Percentiles rank a stretch among this genome's conserved stretches.
Evolutionary conservation across 35 echinoderm and acorn worm genomes (phyloP).

Genomic region (Apostichopus japonicus): DNA sequence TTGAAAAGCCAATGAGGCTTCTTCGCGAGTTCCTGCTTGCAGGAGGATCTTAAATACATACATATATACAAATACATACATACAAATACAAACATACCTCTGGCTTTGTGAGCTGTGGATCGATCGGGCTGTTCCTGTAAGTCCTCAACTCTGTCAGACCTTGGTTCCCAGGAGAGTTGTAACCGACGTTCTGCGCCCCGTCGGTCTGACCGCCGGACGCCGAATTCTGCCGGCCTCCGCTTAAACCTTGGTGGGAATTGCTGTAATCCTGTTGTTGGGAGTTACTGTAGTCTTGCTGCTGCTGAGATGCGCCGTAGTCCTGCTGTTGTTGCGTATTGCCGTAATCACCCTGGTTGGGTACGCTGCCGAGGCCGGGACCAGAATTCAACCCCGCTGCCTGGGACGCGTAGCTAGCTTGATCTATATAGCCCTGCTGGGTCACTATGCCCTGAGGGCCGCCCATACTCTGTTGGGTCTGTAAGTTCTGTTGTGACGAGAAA

Average conservation of each 20-base stretch:
- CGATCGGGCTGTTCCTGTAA: conserved; percentile 51
- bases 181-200: conserved; percentile 9
- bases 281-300: background rate
- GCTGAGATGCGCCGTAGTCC: background rate
- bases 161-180: conserved; percentile 2
- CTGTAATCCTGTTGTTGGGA: background rate
- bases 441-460: conserved; percentile 31
- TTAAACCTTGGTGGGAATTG: conserved; percentile 1
- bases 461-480: conserved; percentile 45
- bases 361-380: background rate
- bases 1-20: no score
- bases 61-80: no score
- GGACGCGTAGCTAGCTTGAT: conserved; percentile 37
- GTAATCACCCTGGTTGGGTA: conserved; percentile 3
- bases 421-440: conserved; percentile 20
- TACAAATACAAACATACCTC: no score
- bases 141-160: conserved; percentile 22
- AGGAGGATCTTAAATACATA: no score
- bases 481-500: conserved; percentile 29
- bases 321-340: background rate
- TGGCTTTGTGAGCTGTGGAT: conserved; percentile 66
- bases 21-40: no score
- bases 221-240: background rate
- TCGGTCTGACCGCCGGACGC: background rate
- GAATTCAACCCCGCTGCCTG: conserved; percentile 16